Evolutionary conservation across 2,888 invertebrate genomes (phyloP).

Genomic region (Drosophila colorata): DNA sequence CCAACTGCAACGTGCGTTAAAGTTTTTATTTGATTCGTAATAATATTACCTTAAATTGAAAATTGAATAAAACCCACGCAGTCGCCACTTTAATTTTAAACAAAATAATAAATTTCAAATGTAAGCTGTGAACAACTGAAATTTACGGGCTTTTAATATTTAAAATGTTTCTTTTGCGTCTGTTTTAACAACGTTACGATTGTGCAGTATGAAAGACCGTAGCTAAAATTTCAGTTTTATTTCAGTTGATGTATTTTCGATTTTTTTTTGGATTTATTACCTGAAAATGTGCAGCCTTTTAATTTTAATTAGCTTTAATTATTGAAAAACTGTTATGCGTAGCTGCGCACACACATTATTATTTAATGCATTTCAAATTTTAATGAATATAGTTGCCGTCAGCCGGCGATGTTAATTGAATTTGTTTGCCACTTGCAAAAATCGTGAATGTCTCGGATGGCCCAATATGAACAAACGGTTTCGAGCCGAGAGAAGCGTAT

Average conservation of each 20-base stretch:
- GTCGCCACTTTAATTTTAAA: too few species aligned
- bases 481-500: neutral
- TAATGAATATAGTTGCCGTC: constrained; percentile 25
- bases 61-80: too few species aligned
- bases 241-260: constrained; percentile 32
- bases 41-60: neutral
- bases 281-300: constrained; percentile 8
- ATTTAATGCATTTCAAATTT: constrained; percentile 52
- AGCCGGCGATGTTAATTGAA: constrained; percentile 55
- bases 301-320: constrained; percentile 52
- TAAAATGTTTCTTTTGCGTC: neutral
- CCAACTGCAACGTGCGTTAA: too few species aligned
- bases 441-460: constrained; percentile 10
- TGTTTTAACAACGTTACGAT: constrained; percentile 32
- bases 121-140: neutral
- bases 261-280: constrained; percentile 44
- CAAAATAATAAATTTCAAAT: neutral
- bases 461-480: neutral
- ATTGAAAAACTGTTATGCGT: constrained; percentile 37
- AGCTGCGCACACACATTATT: constrained; percentile 25
- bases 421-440: constrained; percentile 36
- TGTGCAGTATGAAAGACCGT: constrained; percentile 25
- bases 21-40: neutral
- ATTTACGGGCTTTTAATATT: neutral
- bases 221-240: constrained; percentile 32